Evolutionary conservation across 2,888 invertebrate genomes (phyloP).

Genomic region (Meliscaeva auricollis): DNA sequence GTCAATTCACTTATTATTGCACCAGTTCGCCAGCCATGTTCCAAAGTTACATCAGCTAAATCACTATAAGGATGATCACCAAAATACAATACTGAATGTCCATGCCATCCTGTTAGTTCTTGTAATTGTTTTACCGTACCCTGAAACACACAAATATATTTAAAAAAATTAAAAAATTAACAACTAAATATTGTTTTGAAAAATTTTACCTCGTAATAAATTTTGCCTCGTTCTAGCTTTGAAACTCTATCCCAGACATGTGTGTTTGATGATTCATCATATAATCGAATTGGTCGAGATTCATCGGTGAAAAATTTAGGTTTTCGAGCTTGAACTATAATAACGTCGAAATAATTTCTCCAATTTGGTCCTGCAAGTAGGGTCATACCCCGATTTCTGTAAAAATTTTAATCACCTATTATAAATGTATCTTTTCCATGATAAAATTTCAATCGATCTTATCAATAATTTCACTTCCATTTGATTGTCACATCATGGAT

Average conservation of each 20-base stretch:
- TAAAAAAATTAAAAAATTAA: too few species aligned
- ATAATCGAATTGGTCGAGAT: constrained; percentile 94
- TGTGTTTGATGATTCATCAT: constrained; percentile 91
- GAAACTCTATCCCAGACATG: constrained; percentile 97
- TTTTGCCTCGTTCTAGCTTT: constrained; percentile 92
- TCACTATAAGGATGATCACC: constrained; percentile 99
- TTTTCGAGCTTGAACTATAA: constrained; percentile 97
- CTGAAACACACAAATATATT: too few species aligned
- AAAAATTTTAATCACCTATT: neutral
- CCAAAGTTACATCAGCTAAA: constrained; percentile 96
- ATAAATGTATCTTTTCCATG: neutral
- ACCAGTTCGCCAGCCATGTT: constrained; percentile 99
- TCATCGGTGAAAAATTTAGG: constrained; percentile 98
- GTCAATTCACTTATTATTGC: constrained; percentile 98
- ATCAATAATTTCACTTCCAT: neutral
- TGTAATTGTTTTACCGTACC: constrained; percentile 97
- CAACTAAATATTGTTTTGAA: neutral
- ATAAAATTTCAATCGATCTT: neutral
- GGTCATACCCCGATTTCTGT: constrained; percentile 95
- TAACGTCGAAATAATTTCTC: constrained; percentile 96
- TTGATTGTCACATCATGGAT: neutral
- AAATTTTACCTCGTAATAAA: constrained; percentile 93
- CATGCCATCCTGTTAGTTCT: constrained; percentile 96
- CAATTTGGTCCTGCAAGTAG: constrained; percentile 94
- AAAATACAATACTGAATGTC: constrained; percentile 97